Percentiles rank a stretch among this genome's conserved stretches.
These are phyloP conservation scores for Mya arenaria DNA, from an alignment of 1,140 invertebrate genomes.

Conservation along the genomic window DNA sequence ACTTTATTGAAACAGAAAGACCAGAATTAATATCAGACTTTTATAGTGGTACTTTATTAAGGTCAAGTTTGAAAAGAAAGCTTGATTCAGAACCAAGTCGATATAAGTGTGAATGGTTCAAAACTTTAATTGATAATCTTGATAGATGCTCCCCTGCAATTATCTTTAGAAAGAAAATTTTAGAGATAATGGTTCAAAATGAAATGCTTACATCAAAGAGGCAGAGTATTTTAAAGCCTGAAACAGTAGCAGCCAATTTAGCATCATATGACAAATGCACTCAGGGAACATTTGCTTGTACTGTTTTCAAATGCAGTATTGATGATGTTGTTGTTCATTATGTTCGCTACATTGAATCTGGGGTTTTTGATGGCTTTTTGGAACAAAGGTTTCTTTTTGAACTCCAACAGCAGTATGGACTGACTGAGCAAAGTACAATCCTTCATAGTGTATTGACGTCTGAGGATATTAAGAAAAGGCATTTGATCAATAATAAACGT, in stretches of 20 bases:
- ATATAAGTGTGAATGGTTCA: no score
- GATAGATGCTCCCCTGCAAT: no score
- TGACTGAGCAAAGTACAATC: neutral
- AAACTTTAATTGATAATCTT: no score
- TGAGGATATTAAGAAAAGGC: neutral
- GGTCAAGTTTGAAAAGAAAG: no score
- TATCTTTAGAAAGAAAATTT: no score
- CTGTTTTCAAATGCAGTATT: neutral
- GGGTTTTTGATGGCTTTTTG: neutral
- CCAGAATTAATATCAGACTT: no score
- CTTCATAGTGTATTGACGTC: neutral
- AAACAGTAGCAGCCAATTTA: neutral
- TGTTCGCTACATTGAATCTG: slow-evolving; percentile 24
- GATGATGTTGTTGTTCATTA: neutral
- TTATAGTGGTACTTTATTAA: no score
- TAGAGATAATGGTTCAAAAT: neutral
- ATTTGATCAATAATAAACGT: neutral
- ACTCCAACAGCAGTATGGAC: neutral
- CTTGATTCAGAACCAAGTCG: no score
- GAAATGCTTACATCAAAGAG: neutral
- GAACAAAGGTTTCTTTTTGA: neutral
- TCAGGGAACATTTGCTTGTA: slow-evolving; percentile 1
- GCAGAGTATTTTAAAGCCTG: neutral
- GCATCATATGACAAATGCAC: slow-evolving; percentile 1
- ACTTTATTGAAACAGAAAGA: no score